Conservation (phyloP, 2,797 vertebrate genomes). For the Ctenopoma multispine region DNA sequence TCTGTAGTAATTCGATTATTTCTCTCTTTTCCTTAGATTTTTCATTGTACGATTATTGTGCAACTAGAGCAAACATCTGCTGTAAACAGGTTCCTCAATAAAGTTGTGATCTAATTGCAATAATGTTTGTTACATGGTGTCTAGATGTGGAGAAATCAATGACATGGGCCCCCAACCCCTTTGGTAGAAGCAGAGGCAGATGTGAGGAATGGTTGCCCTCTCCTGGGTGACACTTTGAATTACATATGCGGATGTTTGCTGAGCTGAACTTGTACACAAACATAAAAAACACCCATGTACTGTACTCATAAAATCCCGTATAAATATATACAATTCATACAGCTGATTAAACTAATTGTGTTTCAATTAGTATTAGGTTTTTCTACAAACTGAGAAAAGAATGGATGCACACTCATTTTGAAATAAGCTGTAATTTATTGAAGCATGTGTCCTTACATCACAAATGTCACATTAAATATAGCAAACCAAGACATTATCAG, state of each 20-base stretch:
- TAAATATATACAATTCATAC: background rate
- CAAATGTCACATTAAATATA: background rate
- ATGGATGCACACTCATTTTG: background rate
- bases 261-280: background rate
- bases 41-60: conserved; percentile 54
- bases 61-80: conserved; percentile 40
- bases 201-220: conserved; percentile 25
- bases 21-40: conserved; percentile 19
- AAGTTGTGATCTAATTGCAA: conserved; percentile 53
- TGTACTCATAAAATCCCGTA: background rate
- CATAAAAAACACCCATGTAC: background rate
- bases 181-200: background rate
- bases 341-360: background rate
- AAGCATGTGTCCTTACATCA: background rate
- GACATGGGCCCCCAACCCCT: too few species aligned
- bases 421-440: conserved; percentile 7
- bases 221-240: conserved; percentile 32
- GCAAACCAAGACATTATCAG: background rate
- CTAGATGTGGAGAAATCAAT: background rate
- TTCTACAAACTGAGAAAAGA: background rate
- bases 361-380: background rate
- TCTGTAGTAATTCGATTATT: conserved; percentile 27
- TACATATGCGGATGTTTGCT: background rate
- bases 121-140: conserved; percentile 8
- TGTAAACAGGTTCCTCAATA: conserved; percentile 71